Percentiles rank a stretch among this genome's conserved stretches.
Conservation (phyloP, 2,888 invertebrate species). For the Conchocele bisecta region DNA sequence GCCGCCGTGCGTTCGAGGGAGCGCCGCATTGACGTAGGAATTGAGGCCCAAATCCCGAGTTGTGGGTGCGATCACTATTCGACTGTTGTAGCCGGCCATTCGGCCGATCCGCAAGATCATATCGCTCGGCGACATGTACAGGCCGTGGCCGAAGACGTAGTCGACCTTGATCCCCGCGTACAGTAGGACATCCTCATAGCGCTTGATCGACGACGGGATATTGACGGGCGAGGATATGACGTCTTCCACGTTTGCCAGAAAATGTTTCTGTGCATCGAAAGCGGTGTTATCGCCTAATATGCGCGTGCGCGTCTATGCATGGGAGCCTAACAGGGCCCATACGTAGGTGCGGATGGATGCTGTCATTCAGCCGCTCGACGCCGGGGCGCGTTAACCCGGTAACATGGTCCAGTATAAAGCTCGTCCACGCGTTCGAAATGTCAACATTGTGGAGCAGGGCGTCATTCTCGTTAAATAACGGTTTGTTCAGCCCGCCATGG, state of each 20-base stretch:
- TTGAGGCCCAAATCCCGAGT: too few relatives aligned
- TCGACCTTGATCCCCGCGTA: slow-evolving; percentile 9
- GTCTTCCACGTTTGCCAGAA: slow-evolving; percentile 12
- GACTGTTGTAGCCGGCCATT: neutral
- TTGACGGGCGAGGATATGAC: slow-evolving; percentile 9
- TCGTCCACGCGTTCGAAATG: neutral
- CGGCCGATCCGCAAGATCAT: slow-evolving; percentile 8
- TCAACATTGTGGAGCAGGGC: neutral
- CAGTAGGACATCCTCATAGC: slow-evolving; percentile 10
- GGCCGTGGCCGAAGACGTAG: slow-evolving; percentile 8
- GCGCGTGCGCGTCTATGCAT: slow-evolving; percentile 1
- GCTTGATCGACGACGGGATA: slow-evolving; percentile 3
- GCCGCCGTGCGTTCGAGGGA: too few relatives aligned
- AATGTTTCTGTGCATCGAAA: slow-evolving; percentile 23
- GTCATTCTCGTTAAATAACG: neutral
- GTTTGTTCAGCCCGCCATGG: neutral
- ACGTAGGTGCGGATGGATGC: slow-evolving; percentile 8
- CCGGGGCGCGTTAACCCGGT: slow-evolving; percentile 15
- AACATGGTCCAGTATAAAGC: slow-evolving; percentile 4
- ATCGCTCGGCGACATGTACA: slow-evolving; percentile 25
- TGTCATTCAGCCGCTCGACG: slow-evolving; percentile 17
- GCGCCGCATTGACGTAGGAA: too few relatives aligned
- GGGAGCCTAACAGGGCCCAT: slow-evolving; percentile 13
- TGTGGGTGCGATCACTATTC: too few relatives aligned
- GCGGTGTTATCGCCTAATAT: slow-evolving; percentile 10